Evolutionary conservation across 1,140 invertebrate species (phyloP), one percentile per base, ranked within the genome.

Genomic region (Oscheius sp.): DNA sequence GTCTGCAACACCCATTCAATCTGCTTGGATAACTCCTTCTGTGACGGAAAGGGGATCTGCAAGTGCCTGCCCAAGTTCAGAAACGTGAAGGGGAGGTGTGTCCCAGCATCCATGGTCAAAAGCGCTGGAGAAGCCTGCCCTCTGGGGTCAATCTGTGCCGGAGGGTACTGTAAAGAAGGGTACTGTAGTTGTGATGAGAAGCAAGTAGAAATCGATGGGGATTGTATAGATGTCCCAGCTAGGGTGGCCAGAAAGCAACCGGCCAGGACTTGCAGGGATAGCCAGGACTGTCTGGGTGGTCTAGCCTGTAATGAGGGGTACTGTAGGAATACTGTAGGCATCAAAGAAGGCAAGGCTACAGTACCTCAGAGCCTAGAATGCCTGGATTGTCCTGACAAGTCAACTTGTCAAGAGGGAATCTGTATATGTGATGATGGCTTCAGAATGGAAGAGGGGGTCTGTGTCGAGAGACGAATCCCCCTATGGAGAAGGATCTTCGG

Each of bases 391-490:
- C 74, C 64, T 18, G 46, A 62, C 34, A 68, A 78, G 18, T 68
- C 63, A 69, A 66, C 42, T 23, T 78, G 77, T 52, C 69, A 59
- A 3, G 65, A 78, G 10, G 61, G 63, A 29, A 64, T 74, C 0
- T 78, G 77, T 46, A 66, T 74, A n/a, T 78, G 77, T 71, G 72
- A 67, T 31, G 46, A 46, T 28, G 66, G 38, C 32, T 63, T 32
- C 61, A 13, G 36, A 35, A 29, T 13, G 61, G 68, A 73, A 28
- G 31, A 18, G n/a, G 68, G 46, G 31, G 28, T 38, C 61, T 71
- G 68, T 28, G 68, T 70, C 68, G 69, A 72, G 31, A 18, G 58
- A 34, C 32, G 23, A 15, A 55, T 55, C 28, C 23, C 23, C 49
- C 49, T 55, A 4, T 55, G 49, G 49, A 23, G 4, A 23, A 15